Evolutionary conservation across 2,888 invertebrate genomes (phyloP).

Genomic region (Lordiphosa fenestrarum): DNA sequence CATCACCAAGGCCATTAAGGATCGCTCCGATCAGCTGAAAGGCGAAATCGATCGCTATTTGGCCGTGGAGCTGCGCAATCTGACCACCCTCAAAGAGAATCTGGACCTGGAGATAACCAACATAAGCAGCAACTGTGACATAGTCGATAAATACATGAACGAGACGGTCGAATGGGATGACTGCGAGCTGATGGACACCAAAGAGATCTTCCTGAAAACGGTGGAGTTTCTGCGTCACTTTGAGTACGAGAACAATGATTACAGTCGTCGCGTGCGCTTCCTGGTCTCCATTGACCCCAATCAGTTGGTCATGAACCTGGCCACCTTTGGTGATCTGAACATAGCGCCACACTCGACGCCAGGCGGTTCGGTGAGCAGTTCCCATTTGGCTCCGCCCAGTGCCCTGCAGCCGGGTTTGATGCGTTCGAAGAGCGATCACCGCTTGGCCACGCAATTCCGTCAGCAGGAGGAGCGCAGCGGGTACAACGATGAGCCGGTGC

Average conservation of each 20-base stretch:
- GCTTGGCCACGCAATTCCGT: conserved; percentile 92
- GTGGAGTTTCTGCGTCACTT: conserved; percentile 97
- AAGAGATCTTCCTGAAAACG: conserved; percentile 97
- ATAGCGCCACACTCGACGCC: conserved; percentile 84
- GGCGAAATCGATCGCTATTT: conserved; percentile 96
- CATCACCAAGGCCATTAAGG: conserved; percentile 92
- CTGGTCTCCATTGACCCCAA: conserved; percentile 95
- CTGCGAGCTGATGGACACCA: conserved; percentile 95
- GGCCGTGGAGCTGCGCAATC: conserved; percentile 91
- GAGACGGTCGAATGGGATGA: conserved; percentile 95
- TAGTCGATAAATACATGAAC: conserved; percentile 96
- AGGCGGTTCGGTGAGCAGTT: conserved; percentile 79
- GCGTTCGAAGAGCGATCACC: conserved; percentile 95
- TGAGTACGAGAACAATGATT: conserved; percentile 95
- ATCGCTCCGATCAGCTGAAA: conserved; percentile 91
- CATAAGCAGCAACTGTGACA: conserved; percentile 97
- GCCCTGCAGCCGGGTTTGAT: conserved; percentile 90
- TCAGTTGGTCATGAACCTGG: conserved; percentile 92
- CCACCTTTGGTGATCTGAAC: conserved; percentile 94
- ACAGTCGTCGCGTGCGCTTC: conserved; percentile 91
- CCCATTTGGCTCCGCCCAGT: conserved; percentile 83
- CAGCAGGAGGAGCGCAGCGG: conserved; percentile 91
- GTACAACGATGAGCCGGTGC: conserved; percentile 86
- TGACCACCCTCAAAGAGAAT: conserved; percentile 94
- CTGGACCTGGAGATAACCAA: conserved; percentile 96